These are phyloP conservation scores for Mus musculus DNA, from an alignment of 2,113 vertebrate genomes.

Conservation along the genomic window GRCm39 chr2:44070001-44070500, in stretches of 20 bases:
- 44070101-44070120: constrained; percentile 78
- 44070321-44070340: constrained; percentile 77
- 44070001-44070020: constrained; percentile 84
- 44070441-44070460: background rate
- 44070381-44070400: constrained; percentile 26
- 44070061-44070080: constrained; percentile 81
- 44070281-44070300: constrained; percentile 77
- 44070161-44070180: constrained; percentile 85
- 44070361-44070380: constrained; percentile 61
- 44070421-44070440: constrained; percentile 18
- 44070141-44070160: constrained; percentile 72
- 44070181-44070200: constrained; percentile 83
- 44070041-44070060: constrained; percentile 82
- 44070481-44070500: background rate
- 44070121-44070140: constrained; percentile 78
- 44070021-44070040: constrained; percentile 80
- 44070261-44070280: constrained; percentile 81
- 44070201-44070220: constrained; percentile 83
- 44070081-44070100: constrained; percentile 83
- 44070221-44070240: constrained; percentile 78
- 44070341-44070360: constrained; percentile 58
- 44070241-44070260: constrained; percentile 82
- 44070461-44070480: background rate
- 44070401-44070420: background rate
- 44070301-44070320: constrained; percentile 80